Conservation (phyloP, 1,140 invertebrate genomes). For the Drosophila sp. region DNA sequence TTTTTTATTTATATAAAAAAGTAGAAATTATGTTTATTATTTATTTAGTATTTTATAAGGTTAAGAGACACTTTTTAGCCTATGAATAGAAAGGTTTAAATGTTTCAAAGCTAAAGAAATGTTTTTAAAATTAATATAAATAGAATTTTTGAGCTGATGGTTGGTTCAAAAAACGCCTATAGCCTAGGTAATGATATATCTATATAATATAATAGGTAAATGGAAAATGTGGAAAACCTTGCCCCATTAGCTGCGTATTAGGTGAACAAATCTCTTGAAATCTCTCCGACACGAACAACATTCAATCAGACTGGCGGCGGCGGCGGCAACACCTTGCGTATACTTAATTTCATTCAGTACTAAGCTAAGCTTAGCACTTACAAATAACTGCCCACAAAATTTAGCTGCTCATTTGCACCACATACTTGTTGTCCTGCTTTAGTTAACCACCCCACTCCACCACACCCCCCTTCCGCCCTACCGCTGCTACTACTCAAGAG, state of each 20-base stretch:
- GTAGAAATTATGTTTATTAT: too few relatives aligned
- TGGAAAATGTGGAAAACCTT: background rate
- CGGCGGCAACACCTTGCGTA: conserved; percentile 27
- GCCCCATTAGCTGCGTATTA: conserved; percentile 1
- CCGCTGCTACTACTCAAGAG: background rate
- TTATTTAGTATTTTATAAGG: too few relatives aligned
- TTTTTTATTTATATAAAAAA: too few relatives aligned
- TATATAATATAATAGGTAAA: too few relatives aligned
- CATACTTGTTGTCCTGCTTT: conserved; percentile 19
- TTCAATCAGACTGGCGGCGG: background rate
- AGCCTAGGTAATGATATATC: too few relatives aligned
- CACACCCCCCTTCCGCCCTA: background rate
- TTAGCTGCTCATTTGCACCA: conserved; percentile 55
- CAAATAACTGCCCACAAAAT: conserved; percentile 37
- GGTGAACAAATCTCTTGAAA: conserved; percentile 5
- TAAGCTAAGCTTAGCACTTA: conserved; percentile 16
- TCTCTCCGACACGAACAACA: background rate
- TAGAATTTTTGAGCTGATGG: too few relatives aligned
- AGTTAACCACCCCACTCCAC: conserved; percentile 17
- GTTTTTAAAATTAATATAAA: too few relatives aligned
- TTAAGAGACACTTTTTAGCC: too few relatives aligned
- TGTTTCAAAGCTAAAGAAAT: too few relatives aligned
- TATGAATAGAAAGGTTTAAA: too few relatives aligned
- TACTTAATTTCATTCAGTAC: conserved; percentile 36
- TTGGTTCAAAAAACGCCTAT: too few relatives aligned